Conservation (phyloP, 1,140 invertebrate species). For the Onthophagus taurus region DNA sequence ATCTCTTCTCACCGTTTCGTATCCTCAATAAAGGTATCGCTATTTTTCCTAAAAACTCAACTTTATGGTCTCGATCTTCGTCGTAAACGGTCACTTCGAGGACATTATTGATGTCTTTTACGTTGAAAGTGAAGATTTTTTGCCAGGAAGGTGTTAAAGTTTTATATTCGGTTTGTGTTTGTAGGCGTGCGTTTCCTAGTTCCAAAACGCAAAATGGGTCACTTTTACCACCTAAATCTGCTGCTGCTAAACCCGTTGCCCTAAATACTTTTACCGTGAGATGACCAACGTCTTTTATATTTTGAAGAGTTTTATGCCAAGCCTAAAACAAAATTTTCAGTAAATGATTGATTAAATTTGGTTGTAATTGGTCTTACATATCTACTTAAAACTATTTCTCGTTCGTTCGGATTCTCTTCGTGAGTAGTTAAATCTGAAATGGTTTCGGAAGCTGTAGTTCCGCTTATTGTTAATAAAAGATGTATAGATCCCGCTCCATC, state of each 20-base stretch:
- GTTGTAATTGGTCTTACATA: too few relatives aligned
- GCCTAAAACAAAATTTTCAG: slow-evolving; percentile 39
- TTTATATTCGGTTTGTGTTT: slow-evolving; percentile 98
- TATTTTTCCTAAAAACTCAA: slow-evolving; percentile 91
- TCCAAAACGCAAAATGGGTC: slow-evolving; percentile 98
- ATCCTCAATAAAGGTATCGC: slow-evolving; percentile 83
- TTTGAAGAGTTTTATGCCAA: slow-evolving; percentile 59
- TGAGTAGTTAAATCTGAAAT: slow-evolving; percentile 82
- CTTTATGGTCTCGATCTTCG: slow-evolving; percentile 96
- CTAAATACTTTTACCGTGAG: slow-evolving; percentile 83
- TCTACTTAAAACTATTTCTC: slow-evolving; percentile 52
- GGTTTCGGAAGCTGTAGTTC: slow-evolving; percentile 83
- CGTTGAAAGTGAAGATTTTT: slow-evolving; percentile 96
- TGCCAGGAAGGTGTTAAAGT: slow-evolving; percentile 95
- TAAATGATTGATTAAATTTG: slow-evolving; percentile 1
- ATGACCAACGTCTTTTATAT: slow-evolving; percentile 76
- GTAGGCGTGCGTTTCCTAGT: slow-evolving; percentile 85
- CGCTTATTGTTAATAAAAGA: slow-evolving; percentile 88
- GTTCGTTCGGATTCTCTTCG: slow-evolving; percentile 67
- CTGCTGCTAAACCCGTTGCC: slow-evolving; percentile 80
- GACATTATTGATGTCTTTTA: slow-evolving; percentile 94
- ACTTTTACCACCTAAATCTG: slow-evolving; percentile 85
- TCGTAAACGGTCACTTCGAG: slow-evolving; percentile 97
- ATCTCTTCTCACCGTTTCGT: slow-evolving; percentile 83
- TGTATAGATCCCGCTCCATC: slow-evolving; percentile 82